phyloP scores from a whole-genome alignment of 2,797 vertebrate genomes.

The Nothura maculosa region DNA sequence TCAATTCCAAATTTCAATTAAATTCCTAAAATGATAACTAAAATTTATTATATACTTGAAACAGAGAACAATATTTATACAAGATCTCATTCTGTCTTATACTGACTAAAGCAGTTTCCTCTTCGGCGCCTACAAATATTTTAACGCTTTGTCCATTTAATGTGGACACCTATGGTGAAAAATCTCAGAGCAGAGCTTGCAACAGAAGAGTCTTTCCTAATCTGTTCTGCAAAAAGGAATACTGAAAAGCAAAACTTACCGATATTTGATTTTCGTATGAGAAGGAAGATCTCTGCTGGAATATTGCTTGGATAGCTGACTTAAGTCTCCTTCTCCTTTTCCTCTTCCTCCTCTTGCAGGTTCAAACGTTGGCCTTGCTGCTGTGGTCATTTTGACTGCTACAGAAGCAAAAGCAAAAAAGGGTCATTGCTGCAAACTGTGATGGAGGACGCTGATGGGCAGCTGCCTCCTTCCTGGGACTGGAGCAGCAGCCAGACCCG shows the following conservation, averaged over 20 bases:
- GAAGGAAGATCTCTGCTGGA: slow-evolving; percentile 96
- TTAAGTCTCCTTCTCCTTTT: slow-evolving; percentile 97
- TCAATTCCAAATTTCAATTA: background rate
- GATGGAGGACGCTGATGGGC: background rate
- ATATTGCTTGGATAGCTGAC: slow-evolving; percentile 96
- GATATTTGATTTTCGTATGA: slow-evolving; percentile 98
- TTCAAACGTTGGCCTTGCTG: slow-evolving; percentile 97
- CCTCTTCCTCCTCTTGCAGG: slow-evolving; percentile 96
- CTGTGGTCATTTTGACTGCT: slow-evolving; percentile 91
- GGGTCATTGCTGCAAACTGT: background rate
- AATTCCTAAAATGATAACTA: background rate
- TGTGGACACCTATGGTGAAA: fast-evolving
- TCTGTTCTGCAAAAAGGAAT: background rate
- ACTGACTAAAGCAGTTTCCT: background rate
- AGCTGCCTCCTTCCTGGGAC: background rate
- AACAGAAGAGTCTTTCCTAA: background rate
- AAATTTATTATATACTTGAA: background rate
- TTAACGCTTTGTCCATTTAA: too few species aligned
- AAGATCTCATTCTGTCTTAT: background rate
- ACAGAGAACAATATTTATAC: background rate
- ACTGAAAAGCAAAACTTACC: slow-evolving; percentile 78
- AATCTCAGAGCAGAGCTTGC: background rate
- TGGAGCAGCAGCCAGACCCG: background rate
- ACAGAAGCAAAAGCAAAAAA: background rate
- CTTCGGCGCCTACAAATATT: background rate